Percentiles rank a stretch among this genome's conserved stretches.
Evolutionary conservation across 2,797 vertebrate species (phyloP).

Genomic region (Bucorvus abyssinicus): DNA sequence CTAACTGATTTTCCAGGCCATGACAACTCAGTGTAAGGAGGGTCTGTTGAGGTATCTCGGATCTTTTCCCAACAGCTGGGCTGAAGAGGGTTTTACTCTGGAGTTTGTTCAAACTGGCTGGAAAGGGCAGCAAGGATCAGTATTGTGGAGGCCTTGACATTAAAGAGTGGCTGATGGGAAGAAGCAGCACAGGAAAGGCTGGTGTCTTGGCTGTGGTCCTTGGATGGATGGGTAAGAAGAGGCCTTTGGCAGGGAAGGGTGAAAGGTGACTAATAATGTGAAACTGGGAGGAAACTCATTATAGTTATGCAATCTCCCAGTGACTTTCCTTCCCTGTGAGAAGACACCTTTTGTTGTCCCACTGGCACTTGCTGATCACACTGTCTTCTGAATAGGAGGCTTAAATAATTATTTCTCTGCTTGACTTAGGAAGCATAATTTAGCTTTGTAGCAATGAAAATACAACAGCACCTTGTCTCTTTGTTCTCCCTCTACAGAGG

Average conservation of each 20-base stretch:
- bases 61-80: not conserved
- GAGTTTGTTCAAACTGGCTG: not conserved
- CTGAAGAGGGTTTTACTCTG: slow-evolving; percentile 1
- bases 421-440: not conserved
- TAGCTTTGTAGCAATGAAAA: not conserved
- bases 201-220: not conserved
- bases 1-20: not conserved
- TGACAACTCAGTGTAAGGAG: not conserved
- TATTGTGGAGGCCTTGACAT: not conserved
- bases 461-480: not conserved
- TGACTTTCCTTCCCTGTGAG: slow-evolving; percentile 60
- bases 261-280: slow-evolving; percentile 62
- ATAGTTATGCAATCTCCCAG: slow-evolving; percentile 37
- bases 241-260: slow-evolving; percentile 38
- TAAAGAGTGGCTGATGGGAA: not conserved
- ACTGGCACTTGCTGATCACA: not conserved
- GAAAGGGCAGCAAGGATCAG: not conserved
- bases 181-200: not conserved
- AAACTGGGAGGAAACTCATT: slow-evolving; percentile 49
- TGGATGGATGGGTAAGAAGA: slow-evolving; percentile 28
- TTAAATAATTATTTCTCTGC: slow-evolving; percentile 25
- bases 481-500: not conserved
- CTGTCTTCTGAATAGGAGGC: slow-evolving; percentile 1
- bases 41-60: not conserved
- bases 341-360: slow-evolving; percentile 42